Percentiles rank a stretch among this genome's conserved stretches.
Evolutionary conservation across 1,140 invertebrate species (phyloP).

Genomic region (Macrocentrus cingulum): DNA sequence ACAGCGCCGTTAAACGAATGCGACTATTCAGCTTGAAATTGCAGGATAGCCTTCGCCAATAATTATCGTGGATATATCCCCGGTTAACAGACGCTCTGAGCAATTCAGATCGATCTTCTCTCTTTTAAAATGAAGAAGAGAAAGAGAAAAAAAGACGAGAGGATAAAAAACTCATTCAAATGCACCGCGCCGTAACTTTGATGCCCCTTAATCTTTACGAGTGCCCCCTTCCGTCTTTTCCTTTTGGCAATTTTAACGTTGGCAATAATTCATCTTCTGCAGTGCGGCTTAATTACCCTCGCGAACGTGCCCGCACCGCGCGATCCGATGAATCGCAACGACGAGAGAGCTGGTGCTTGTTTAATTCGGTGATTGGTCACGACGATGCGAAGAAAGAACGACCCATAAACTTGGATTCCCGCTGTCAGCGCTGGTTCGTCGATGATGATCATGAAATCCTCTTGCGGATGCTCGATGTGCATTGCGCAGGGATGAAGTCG

Average conservation of each 20-base stretch:
- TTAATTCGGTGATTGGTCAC: conserved; percentile 33
- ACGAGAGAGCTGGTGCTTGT: conserved; percentile 14
- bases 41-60: conserved; percentile 39
- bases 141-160: no score
- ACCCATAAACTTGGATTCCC: conserved; percentile 31
- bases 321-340: conserved; percentile 33
- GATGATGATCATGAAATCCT: no score
- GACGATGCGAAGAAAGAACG: conserved; percentile 21
- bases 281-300: conserved; percentile 38
- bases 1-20: conserved; percentile 45
- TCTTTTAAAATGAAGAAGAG: neutral
- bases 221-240: neutral
- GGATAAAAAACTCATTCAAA: conserved; percentile 17
- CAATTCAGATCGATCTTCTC: conserved; percentile 30
- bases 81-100: conserved; percentile 25
- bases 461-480: no score
- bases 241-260: conserved; percentile 33
- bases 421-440: conserved; percentile 28
- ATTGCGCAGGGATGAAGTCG: no score
- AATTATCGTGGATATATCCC: conserved; percentile 40
- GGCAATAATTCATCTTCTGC: conserved; percentile 39
- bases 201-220: conserved; percentile 9
- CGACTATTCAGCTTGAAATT: conserved; percentile 45
- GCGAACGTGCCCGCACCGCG: conserved; percentile 33
- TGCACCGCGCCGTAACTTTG: conserved; percentile 6